Percentiles rank a stretch among this genome's conserved stretches.
phyloP scores from a whole-genome alignment of 2,797 vertebrate genomes.

The Podarcis lilfordi region DNA sequence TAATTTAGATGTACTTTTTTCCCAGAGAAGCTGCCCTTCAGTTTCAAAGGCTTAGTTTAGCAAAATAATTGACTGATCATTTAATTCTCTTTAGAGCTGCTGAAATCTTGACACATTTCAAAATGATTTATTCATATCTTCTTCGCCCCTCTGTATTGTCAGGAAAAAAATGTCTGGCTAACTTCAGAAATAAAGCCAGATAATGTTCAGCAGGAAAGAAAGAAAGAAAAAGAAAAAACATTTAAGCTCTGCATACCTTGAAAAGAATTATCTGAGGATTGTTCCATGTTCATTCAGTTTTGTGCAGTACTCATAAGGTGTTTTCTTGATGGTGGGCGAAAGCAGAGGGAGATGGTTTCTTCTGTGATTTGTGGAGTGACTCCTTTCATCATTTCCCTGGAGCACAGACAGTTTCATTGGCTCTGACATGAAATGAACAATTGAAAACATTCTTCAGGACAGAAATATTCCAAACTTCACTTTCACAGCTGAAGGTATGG shows the following conservation, averaged over 20 bases:
- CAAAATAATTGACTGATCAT: constrained; percentile 55
- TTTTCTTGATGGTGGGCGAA: constrained; percentile 22
- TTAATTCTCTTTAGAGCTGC: constrained; percentile 45
- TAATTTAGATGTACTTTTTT: constrained; percentile 35
- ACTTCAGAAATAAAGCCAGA: constrained; percentile 55
- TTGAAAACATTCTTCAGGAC: constrained; percentile 74
- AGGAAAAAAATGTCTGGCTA: constrained; percentile 21
- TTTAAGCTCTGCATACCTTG: constrained; percentile 32
- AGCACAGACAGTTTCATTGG: constrained; percentile 57
- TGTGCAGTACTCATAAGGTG: neutral
- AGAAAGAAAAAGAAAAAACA: too few relatives aligned
- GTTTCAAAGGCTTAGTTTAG: constrained; percentile 38
- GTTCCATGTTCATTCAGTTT: constrained; percentile 42
- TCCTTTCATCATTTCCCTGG: constrained; percentile 62
- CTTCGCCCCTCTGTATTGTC: constrained; percentile 40
- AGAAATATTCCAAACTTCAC: constrained; percentile 79
- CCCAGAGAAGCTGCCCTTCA: constrained; percentile 52
- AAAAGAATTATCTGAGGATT: constrained; percentile 45
- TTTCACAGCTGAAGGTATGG: constrained; percentile 70
- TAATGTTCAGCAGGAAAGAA: constrained; percentile 24
- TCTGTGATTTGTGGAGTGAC: constrained; percentile 57
- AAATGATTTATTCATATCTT: constrained; percentile 56
- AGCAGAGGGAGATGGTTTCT: constrained; percentile 39
- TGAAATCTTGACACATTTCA: constrained; percentile 47
- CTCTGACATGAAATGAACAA: constrained; percentile 74